Evolutionary conservation across 1,140 invertebrate species (phyloP).

Genomic region (Lepidurus couesii): DNA sequence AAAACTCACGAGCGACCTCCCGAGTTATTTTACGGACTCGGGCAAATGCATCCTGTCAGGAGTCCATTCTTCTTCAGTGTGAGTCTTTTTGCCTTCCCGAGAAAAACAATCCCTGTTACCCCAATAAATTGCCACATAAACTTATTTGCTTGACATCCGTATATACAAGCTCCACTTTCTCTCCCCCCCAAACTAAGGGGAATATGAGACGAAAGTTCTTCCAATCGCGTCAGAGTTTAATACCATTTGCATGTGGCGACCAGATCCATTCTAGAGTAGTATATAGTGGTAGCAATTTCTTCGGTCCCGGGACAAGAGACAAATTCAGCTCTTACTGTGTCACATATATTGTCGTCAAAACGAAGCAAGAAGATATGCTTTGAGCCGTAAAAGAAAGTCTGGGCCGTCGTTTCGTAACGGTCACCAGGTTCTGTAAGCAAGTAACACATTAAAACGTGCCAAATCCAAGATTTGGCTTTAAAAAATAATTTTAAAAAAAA

Average conservation of each 20-base stretch:
- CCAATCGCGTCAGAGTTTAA: neutral
- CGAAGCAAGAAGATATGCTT: neutral
- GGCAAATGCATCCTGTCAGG: neutral
- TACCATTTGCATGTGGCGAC: neutral
- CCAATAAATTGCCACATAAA: constrained; percentile 15
- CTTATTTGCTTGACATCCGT: neutral
- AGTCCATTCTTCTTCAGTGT: constrained; percentile 8
- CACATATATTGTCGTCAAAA: neutral
- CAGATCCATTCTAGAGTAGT: neutral
- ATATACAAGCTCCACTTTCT: neutral
- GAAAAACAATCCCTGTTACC: neutral
- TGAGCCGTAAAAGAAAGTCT: neutral
- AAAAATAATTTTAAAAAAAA: too few relatives aligned
- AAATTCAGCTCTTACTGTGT: neutral
- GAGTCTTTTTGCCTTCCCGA: neutral
- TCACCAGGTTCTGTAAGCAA: neutral
- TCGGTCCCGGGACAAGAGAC: neutral
- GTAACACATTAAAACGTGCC: neutral
- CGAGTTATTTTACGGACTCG: neutral
- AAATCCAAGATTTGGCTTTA: too few relatives aligned
- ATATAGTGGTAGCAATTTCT: neutral
- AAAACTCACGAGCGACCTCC: neutral
- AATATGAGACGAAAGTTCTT: too few relatives aligned
- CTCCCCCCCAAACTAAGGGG: neutral
- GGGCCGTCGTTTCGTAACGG: neutral